phyloP scores from a whole-genome alignment of 2,888 invertebrate genomes.

The Hirtodrosophila confusa region DNA sequence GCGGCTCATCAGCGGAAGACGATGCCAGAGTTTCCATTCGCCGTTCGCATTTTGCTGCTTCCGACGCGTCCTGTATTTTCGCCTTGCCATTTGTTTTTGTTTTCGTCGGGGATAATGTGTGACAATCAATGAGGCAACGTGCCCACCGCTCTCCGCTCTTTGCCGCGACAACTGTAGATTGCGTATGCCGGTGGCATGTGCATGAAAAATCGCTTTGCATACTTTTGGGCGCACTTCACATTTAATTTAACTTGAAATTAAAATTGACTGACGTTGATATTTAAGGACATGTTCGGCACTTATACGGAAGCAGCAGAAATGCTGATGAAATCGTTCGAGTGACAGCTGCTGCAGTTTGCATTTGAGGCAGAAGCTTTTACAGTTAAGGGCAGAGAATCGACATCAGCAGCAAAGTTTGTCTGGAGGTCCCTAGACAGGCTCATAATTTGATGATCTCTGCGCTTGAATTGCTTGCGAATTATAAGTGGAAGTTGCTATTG shows the following conservation, averaged over 20 bases:
- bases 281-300: conserved; percentile 40
- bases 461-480: background rate
- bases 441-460: background rate
- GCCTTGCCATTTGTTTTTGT: conserved; percentile 25
- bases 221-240: conserved; percentile 65
- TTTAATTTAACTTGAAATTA: conserved; percentile 70
- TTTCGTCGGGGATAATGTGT: conserved; percentile 57
- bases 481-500: background rate
- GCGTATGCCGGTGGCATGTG: conserved; percentile 45
- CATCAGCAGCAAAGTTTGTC: too few relatives aligned
- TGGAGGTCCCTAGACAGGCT: too few relatives aligned
- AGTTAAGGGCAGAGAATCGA: too few relatives aligned
- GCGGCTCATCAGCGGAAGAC: conserved; percentile 51
- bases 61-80: conserved; percentile 24
- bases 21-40: conserved; percentile 36
- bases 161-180: background rate
- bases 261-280: conserved; percentile 75
- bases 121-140: conserved; percentile 58
- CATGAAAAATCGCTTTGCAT: conserved; percentile 76
- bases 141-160: too few relatives aligned
- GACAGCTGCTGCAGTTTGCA: too few relatives aligned
- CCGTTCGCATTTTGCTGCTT: conserved; percentile 43
- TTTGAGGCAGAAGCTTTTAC: too few relatives aligned
- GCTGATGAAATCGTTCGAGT: too few relatives aligned
- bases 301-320: background rate